Evolutionary conservation across 1,140 invertebrate species (phyloP), one percentile per base, ranked within the genome.

Genomic region (Ridgeia piscesae): DNA sequence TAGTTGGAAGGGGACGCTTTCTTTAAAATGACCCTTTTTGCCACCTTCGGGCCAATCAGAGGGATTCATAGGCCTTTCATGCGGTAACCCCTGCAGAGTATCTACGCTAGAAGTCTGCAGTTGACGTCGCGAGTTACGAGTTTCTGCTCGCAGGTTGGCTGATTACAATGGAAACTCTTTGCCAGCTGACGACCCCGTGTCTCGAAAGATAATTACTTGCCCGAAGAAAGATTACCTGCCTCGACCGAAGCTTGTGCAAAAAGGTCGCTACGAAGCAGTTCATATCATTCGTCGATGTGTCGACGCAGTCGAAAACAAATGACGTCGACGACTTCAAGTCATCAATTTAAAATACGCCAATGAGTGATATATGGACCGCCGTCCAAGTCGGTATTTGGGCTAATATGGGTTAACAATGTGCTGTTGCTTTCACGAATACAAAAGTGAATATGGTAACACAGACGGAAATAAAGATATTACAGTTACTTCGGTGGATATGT

Each of bases 241-340:
- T 77, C 58, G 2, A 21, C 14, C 27, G 58, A 77, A 77, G 14
- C 58, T 77, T 77, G 58, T 77, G 58, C 58, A 77, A 31, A 77
- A 77, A 77, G 58, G 58, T 77, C 58, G 27, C 58, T 27, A 77
- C 58, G 58, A 77, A 77, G 58, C 58, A 77, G 58, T 77, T 77
- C 58, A 77, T 77, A 77, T 77, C 58, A 77, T 77, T 77, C 58
- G 58, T 77, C 58, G 58, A 77, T 77, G 58, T 77, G 58, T 77
- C 58, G 58, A 77, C 58, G 58, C 58, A 21, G 27, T 9, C 27
- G 58, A 17, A 77, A 77, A 77, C 17, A 77, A 77, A 77, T 77
- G 58, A 77, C 58, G 58, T 21, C 58, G 6, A 77, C 27, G 58
- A 77, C 58, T 8, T 21, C 2, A 77, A 77, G 58, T 77, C 58